Evolutionary conservation across 2,888 invertebrate species (phyloP).

Genomic region (Agrilus cyanescens): DNA sequence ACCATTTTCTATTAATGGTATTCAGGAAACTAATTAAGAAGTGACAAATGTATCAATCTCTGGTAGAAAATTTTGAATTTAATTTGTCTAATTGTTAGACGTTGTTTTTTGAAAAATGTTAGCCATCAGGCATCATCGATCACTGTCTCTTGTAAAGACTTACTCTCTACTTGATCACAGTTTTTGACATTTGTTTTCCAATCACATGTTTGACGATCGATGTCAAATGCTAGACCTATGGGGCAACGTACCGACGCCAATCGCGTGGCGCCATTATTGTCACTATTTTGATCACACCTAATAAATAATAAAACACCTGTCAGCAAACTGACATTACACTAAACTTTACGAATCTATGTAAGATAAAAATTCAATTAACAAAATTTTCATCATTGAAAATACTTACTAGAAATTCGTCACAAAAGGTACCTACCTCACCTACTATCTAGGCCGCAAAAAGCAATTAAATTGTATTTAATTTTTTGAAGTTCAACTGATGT

Average conservation of each 20-base stretch:
- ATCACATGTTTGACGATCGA: constrained; percentile 89
- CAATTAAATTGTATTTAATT: too few relatives aligned
- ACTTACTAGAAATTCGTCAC: too few relatives aligned
- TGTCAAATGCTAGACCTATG: constrained; percentile 84
- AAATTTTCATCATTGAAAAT: too few relatives aligned
- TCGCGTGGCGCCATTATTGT: constrained; percentile 75
- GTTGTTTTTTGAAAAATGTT: constrained; percentile 1
- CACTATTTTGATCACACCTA: constrained; percentile 87
- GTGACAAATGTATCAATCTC: too few relatives aligned
- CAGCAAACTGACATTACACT: too few relatives aligned
- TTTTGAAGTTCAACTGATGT: too few relatives aligned
- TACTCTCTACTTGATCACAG: constrained; percentile 89
- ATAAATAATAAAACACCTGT: constrained; percentile 23
- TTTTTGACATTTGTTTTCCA: constrained; percentile 95
- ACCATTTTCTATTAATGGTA: too few relatives aligned
- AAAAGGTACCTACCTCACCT: too few relatives aligned
- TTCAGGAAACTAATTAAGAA: too few relatives aligned
- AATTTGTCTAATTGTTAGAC: background rate
- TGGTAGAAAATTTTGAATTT: background rate
- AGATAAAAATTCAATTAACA: too few relatives aligned
- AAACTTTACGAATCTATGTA: too few relatives aligned
- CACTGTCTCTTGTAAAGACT: constrained; percentile 44
- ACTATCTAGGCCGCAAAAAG: too few relatives aligned
- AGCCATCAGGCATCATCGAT: constrained; percentile 2
- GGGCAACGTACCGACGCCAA: constrained; percentile 85